Percentiles rank a stretch among this genome's conserved stretches.
These are phyloP conservation scores for Lepidotrigona ventralis DNA, from an alignment of 1,140 invertebrate genomes.

Conservation along the genomic window DNA sequence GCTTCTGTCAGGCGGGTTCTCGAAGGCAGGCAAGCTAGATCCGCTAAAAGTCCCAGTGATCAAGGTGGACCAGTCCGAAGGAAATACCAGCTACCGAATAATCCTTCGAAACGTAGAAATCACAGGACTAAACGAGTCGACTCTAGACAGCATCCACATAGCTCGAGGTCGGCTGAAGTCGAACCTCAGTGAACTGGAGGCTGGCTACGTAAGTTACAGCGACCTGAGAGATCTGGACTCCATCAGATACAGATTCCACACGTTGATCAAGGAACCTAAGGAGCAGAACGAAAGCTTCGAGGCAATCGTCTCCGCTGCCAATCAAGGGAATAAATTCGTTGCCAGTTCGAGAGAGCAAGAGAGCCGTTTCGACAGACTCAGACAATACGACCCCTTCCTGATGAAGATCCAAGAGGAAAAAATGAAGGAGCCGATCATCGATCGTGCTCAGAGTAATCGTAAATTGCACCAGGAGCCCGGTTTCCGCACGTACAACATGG, in stretches of 20 bases:
- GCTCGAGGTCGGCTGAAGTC: conserved; percentile 70
- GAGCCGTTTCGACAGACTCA: conserved; percentile 23
- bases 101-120: conserved; percentile 73
- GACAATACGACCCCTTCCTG: conserved; percentile 38
- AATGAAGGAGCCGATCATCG: background rate
- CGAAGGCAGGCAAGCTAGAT: conserved; percentile 71
- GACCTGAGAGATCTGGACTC: conserved; percentile 72
- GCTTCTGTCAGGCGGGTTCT: conserved; percentile 69
- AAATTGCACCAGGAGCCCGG: background rate
- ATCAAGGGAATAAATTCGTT: background rate
- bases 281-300: conserved; percentile 42
- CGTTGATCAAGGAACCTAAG: conserved; percentile 69
- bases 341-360: conserved; percentile 18
- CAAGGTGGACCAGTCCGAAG: conserved; percentile 77
- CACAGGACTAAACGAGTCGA: conserved; percentile 73
- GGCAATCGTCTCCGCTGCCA: conserved; percentile 29
- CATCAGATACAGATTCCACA: conserved; percentile 76
- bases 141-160: conserved; percentile 73
- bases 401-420: conserved; percentile 22
- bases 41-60: conserved; percentile 73
- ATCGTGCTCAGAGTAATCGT: background rate
- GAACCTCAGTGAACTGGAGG: conserved; percentile 74
- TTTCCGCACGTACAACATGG: background rate
- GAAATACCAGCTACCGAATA: conserved; percentile 74
- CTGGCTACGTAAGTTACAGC: conserved; percentile 76